Evolutionary conservation across 1,140 invertebrate genomes (phyloP).

Genomic region (Anagrus nilaparvatae): DNA sequence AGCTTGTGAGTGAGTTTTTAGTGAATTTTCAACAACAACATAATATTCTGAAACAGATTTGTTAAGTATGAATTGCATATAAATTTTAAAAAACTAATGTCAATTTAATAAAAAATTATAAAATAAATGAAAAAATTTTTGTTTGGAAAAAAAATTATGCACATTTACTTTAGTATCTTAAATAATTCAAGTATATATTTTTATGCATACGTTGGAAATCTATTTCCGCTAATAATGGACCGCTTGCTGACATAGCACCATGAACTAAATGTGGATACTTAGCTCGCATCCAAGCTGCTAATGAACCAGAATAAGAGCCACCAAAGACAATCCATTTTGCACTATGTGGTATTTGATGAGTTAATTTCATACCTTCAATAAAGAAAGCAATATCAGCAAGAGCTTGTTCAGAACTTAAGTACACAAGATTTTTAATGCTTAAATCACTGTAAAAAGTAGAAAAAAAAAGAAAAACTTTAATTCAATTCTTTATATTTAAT

Average conservation of each 20-base stretch:
- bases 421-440: constrained; percentile 65
- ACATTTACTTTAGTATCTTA: too few relatives aligned
- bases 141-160: too few relatives aligned
- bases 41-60: constrained; percentile 77
- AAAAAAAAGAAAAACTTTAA: constrained; percentile 1
- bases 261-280: constrained; percentile 86
- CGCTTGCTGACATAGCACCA: constrained; percentile 79
- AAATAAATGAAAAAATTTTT: constrained; percentile 10
- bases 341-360: constrained; percentile 49
- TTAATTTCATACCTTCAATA: constrained; percentile 54
- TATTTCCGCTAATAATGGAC: constrained; percentile 70
- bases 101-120: neutral
- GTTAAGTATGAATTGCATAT: constrained; percentile 25
- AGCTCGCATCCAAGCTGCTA: constrained; percentile 79
- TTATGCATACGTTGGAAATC: constrained; percentile 66
- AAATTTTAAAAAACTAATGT: constrained; percentile 8
- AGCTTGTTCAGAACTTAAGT: constrained; percentile 76
- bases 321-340: constrained; percentile 90
- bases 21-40: constrained; percentile 58
- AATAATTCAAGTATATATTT: too few relatives aligned
- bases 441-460: constrained; percentile 51
- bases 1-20: constrained; percentile 47
- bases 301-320: constrained; percentile 83
- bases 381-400: constrained; percentile 80
- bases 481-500: neutral